Evolutionary conservation across 64 coral and sea anemone genomes (phyloP), one percentile per base, ranked within the genome.

Genomic region (Montipora efflorescens): DNA sequence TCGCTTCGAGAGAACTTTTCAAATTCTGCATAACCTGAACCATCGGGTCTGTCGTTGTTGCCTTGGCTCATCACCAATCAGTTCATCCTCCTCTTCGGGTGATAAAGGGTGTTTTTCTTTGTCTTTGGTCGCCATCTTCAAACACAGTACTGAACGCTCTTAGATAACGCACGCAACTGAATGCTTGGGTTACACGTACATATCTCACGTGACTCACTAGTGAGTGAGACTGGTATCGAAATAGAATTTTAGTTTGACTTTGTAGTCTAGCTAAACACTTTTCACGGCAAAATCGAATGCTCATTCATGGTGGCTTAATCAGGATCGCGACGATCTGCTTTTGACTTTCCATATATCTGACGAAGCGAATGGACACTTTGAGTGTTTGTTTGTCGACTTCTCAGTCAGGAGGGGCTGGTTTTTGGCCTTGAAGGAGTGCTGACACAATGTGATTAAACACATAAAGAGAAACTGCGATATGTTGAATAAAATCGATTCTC

Each of bases 1-100:
- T 83, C n/a, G n/a, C 81, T 66, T 15, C 28, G 21, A 84, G 81
- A 59, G 81, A 44, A 44, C n/a, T 84, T 19, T 84, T 84, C 10
- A 66, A n/a, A 43, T 82, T 82, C 80, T n/a, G 81, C 21, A 84
- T 61, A 2, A 84, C 66, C 25, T 15, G 25, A 16, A 68, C 13
- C 13, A 18, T 76, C 7, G 74, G 74, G 46, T 76, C 28, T 36
- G 44, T 4, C 10, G 0, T 23, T 23, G 74, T 36, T 45, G 74
- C 46, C 46, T 36, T 8, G 44, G 74, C 10, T 68, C 66, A 68
- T 68, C 66, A 4, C 18, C 18, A 16, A 68, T 16, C 12, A 68
- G 18, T 11, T 0, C 13, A 16, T 68, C 66, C 66, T 68, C 66
- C 4, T 11, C 66, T 4, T 68, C 66, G 18, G 66, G 13, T 11